Evolutionary conservation across 2,113 vertebrate species (phyloP), one percentile per base, ranked within the genome.

Genomic region (Petromus typicus): DNA sequence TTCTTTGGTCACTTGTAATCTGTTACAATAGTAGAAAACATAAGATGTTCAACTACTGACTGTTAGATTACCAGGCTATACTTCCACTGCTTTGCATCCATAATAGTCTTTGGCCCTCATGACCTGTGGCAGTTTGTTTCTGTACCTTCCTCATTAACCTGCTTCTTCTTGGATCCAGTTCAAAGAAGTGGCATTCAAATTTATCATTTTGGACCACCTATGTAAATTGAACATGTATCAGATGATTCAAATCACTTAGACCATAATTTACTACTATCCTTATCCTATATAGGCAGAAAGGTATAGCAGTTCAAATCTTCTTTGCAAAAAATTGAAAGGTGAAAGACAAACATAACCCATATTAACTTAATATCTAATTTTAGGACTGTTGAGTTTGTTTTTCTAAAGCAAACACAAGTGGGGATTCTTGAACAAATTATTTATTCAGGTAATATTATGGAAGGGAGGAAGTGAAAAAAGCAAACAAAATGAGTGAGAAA

Each of bases 291-390:
- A 89, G 10, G 30, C 25, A 76, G 11, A 59, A 84, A 61, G 73
- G 8, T 79, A 94, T 4, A 78, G 30, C 64, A 90, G 71, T 93
- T 93, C 34, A 56, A 5, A 59, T 75, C 67, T 80, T 92, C 9
- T 88, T 85, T 94, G 67, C 54, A 83, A 96, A 90, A 84, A 23
- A 78, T 5, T 88, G 59, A 84, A 89, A 90, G 22, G 61, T 57
- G 64, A 91, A 95, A 76, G 34, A 23, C 61, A 94, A 95, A 76
- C 6, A 80, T 78, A 40, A 81, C 5, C 69, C 17, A 61, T 45
- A 95, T 64, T 83, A 80, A 89, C n/a, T 67, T 83, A 90, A 25
- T 80, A 81, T 73, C 3, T 64, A 81, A 71, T 92, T 94, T 88
- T 11, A 73, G 23, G 23, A 61, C 11, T 89, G 25, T 54, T 7